Percentiles rank a stretch among this genome's conserved stretches.
Conservation (phyloP, 2,113 vertebrate genomes). For the Mirounga angustirostris region DNA sequence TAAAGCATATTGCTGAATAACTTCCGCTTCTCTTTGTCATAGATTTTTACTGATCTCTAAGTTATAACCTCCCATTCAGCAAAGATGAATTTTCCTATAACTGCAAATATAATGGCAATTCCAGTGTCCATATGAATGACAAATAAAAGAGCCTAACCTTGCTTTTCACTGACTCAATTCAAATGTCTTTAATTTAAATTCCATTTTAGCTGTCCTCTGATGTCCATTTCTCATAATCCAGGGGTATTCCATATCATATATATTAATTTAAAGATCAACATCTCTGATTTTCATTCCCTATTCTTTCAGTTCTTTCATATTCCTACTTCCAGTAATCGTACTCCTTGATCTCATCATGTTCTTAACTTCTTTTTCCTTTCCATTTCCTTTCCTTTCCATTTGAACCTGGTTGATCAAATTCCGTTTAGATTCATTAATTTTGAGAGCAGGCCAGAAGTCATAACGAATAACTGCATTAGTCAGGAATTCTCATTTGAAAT, state of each 20-base stretch:
- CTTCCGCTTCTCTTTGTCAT: neutral
- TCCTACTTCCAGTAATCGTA: neutral
- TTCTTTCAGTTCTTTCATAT: neutral
- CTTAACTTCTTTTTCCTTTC: neutral
- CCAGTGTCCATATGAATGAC: neutral
- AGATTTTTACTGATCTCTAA: neutral
- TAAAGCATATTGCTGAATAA: neutral
- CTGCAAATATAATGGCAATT: neutral
- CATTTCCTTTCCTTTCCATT: neutral
- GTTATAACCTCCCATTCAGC: neutral
- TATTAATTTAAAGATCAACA: conserved; percentile 1
- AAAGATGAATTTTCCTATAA: neutral
- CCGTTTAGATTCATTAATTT: neutral
- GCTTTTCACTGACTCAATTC: neutral
- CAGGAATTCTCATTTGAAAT: conserved; percentile 4
- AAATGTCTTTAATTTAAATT: neutral
- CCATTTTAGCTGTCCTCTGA: neutral
- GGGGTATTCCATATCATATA: neutral
- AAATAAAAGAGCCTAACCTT: neutral
- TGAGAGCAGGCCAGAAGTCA: neutral
- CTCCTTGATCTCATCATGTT: neutral
- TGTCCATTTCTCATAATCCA: neutral
- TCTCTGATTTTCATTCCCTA: neutral
- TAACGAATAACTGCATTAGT: neutral
- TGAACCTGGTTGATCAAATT: neutral